Evolutionary conservation across 2,797 vertebrate genomes (phyloP).

Genomic region (Sylvilagus floridanus): DNA sequence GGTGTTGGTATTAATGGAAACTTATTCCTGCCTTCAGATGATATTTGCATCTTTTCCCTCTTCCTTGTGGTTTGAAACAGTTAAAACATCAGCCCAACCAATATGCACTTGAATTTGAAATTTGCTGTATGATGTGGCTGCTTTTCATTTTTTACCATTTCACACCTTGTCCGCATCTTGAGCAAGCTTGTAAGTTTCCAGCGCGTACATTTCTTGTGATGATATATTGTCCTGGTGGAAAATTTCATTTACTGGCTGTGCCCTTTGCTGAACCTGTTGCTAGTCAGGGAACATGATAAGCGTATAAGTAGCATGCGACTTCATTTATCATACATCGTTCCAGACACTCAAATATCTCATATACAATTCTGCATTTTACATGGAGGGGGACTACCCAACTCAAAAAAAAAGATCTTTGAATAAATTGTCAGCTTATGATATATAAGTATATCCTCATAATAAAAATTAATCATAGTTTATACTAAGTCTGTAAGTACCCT

Average conservation of each 20-base stretch:
- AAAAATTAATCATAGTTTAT: constrained; percentile 88
- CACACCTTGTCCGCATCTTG: constrained; percentile 94
- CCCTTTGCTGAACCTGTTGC: constrained; percentile 99
- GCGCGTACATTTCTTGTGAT: constrained; percentile 98
- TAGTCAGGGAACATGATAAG: constrained; percentile 99
- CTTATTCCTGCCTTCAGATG: constrained; percentile 61
- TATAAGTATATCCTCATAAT: constrained; percentile 86
- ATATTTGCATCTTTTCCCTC: constrained; percentile 70
- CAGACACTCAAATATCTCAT: constrained; percentile 98
- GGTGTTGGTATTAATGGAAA: constrained; percentile 70
- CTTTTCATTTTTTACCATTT: constrained; percentile 93
- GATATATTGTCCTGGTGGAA: constrained; percentile 99
- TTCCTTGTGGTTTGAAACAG: constrained; percentile 86
- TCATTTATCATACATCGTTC: constrained; percentile 99
- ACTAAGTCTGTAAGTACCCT: constrained; percentile 78
- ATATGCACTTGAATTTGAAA: constrained; percentile 95
- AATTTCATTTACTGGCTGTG: constrained; percentile 99
- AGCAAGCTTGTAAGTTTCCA: constrained; percentile 95
- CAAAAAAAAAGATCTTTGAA: constrained; percentile 88
- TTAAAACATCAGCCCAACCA: constrained; percentile 92
- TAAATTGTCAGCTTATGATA: constrained; percentile 86
- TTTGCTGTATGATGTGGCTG: constrained; percentile 89
- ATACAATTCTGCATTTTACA: constrained; percentile 93
- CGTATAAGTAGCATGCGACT: constrained; percentile 98
- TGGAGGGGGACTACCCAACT: constrained; percentile 91